These are phyloP conservation scores for Erythrocercus mccallii DNA, from an alignment of 2,113 vertebrate species.

Conservation along the genomic window DNA sequence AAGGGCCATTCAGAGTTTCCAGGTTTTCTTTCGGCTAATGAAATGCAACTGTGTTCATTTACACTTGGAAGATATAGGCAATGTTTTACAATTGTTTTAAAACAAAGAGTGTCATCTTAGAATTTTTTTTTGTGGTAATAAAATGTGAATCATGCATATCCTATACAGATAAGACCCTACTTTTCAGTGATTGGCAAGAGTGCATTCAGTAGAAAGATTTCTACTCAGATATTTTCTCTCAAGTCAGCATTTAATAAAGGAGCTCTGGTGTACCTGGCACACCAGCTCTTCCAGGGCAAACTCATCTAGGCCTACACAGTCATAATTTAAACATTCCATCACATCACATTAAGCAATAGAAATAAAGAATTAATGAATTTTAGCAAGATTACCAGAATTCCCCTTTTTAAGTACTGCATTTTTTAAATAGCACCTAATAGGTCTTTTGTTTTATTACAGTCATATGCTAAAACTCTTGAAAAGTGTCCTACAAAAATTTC, in stretches of 20 bases:
- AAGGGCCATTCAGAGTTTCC: background rate
- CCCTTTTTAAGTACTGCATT: background rate
- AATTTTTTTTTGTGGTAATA: background rate
- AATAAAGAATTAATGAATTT: slow-evolving; percentile 4
- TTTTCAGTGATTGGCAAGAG: background rate
- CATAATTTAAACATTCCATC: background rate
- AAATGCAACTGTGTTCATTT: background rate
- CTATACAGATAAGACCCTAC: background rate
- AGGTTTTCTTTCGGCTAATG: background rate
- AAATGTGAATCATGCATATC: background rate
- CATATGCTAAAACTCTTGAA: background rate
- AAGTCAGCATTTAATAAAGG: background rate
- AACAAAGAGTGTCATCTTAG: background rate
- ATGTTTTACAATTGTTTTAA: background rate
- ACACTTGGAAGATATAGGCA: background rate
- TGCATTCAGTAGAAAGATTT: background rate
- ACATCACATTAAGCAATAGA: background rate
- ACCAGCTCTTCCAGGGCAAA: background rate
- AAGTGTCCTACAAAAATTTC: background rate
- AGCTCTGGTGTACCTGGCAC: background rate
- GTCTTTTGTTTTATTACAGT: slow-evolving; percentile 6
- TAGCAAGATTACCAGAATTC: background rate
- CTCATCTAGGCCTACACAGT: background rate
- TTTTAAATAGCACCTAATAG: background rate
- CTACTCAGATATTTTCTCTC: background rate